Conservation (phyloP, 2,797 vertebrate genomes). For the Avahi laniger region DNA sequence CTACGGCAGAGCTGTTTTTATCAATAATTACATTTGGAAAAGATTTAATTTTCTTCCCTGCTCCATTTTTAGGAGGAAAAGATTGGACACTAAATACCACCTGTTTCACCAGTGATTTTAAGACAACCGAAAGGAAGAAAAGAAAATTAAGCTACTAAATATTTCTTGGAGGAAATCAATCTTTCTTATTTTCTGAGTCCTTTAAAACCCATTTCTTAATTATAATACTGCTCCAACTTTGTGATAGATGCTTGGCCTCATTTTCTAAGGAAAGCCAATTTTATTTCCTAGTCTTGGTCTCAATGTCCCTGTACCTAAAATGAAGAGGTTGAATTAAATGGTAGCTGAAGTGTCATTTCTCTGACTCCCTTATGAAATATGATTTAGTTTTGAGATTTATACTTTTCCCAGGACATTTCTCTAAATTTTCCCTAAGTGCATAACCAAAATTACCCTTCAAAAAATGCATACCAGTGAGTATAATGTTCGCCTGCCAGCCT, state of each 20-base stretch:
- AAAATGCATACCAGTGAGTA: neutral
- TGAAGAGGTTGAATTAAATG: neutral
- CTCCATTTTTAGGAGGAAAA: neutral
- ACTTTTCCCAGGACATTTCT: neutral
- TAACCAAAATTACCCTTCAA: neutral
- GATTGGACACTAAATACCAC: neutral
- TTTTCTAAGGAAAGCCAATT: neutral
- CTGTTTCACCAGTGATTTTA: neutral
- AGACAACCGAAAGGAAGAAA: neutral
- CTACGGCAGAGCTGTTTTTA: neutral
- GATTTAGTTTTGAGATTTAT: neutral
- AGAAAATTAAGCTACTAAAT: neutral
- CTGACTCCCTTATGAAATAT: neutral
- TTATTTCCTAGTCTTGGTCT: neutral
- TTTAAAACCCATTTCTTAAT: neutral
- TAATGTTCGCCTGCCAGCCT: neutral
- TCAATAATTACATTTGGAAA: neutral
- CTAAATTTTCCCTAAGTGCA: neutral
- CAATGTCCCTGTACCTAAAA: neutral
- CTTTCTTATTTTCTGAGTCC: neutral
- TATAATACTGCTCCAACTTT: neutral
- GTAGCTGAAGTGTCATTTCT: neutral
- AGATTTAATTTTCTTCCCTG: neutral
- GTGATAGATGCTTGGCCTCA: neutral
- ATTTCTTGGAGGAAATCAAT: neutral